Evolutionary conservation across 2,113 vertebrate genomes (phyloP).

Genomic region (Xenus cinereus): DNA sequence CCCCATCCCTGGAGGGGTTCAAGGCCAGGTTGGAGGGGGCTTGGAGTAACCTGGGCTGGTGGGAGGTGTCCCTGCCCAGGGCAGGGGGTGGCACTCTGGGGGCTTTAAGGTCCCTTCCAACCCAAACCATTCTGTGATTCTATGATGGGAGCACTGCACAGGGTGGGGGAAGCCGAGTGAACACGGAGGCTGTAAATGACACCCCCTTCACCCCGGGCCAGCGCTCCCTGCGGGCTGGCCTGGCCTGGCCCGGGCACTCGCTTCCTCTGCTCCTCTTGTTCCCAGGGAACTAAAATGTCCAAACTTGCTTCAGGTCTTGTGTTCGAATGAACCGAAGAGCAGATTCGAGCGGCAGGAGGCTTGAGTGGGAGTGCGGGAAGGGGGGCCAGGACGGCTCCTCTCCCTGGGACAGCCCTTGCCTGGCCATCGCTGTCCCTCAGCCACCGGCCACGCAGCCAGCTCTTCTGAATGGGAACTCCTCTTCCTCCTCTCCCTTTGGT

Average conservation of each 20-base stretch:
- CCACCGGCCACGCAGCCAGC: not conserved
- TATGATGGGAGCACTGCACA: not conserved
- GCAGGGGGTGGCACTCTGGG: too few relatives aligned
- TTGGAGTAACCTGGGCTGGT: too few relatives aligned
- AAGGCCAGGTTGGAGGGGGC: too few relatives aligned
- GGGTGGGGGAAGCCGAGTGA: not conserved
- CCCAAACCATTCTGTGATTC: too few relatives aligned
- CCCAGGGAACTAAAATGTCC: not conserved
- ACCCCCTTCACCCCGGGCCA: accelerated
- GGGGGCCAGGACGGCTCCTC: not conserved
- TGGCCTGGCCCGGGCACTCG: not conserved
- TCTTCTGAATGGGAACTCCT: not conserved
- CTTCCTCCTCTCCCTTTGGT: not conserved
- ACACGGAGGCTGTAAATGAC: not conserved
- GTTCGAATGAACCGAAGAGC: not conserved
- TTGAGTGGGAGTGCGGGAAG: not conserved
- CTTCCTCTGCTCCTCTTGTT: not conserved
- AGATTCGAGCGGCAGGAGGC: not conserved
- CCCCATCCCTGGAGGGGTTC: too few relatives aligned
- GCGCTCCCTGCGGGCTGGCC: not conserved
- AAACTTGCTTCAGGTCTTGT: not conserved
- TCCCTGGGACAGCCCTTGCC: not conserved
- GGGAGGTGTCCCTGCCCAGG: too few relatives aligned
- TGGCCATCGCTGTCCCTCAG: not conserved
- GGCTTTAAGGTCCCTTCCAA: too few relatives aligned